Evolutionary conservation across 2,888 invertebrate species (phyloP).

Genomic region (Lasioglossum villosulum): DNA sequence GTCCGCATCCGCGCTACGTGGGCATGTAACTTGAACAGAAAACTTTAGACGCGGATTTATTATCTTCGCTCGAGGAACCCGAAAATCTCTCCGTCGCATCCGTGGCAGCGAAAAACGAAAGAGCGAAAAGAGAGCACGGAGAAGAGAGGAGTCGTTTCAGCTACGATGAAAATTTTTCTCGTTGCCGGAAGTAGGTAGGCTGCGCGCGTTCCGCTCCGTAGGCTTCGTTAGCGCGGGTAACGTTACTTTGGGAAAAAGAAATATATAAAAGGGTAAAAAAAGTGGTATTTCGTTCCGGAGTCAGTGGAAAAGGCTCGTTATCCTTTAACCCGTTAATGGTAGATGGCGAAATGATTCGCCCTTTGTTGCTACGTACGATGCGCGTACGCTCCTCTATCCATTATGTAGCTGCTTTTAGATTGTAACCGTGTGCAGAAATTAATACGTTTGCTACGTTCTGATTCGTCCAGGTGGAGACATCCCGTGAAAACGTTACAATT

Average conservation of each 20-base stretch:
- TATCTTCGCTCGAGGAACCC: conserved; percentile 8
- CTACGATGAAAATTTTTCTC: not conserved
- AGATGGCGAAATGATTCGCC: not conserved
- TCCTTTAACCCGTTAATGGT: not conserved
- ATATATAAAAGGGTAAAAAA: not conserved
- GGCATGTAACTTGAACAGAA: not conserved
- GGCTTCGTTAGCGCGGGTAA: not conserved
- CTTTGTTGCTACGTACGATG: not conserved
- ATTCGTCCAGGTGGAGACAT: not conserved
- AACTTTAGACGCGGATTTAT: not conserved
- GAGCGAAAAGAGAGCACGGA: not conserved
- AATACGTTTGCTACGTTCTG: not conserved
- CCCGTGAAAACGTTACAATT: not conserved
- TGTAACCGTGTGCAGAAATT: not conserved
- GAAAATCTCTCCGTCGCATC: not conserved
- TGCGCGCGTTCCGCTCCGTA: conserved; percentile 4
- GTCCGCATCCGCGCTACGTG: not conserved
- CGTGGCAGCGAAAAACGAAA: not conserved
- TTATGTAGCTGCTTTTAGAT: not conserved
- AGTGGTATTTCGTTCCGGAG: not conserved
- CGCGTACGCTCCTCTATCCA: not conserved
- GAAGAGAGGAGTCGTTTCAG: not conserved
- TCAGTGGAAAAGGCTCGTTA: not conserved
- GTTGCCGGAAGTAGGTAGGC: conserved; percentile 18
- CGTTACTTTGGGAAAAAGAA: conserved; percentile 1